Percentiles rank a stretch among this genome's conserved stretches.
Conservation (phyloP, 2,113 vertebrate species). For the Mesitornis unicolor region DNA sequence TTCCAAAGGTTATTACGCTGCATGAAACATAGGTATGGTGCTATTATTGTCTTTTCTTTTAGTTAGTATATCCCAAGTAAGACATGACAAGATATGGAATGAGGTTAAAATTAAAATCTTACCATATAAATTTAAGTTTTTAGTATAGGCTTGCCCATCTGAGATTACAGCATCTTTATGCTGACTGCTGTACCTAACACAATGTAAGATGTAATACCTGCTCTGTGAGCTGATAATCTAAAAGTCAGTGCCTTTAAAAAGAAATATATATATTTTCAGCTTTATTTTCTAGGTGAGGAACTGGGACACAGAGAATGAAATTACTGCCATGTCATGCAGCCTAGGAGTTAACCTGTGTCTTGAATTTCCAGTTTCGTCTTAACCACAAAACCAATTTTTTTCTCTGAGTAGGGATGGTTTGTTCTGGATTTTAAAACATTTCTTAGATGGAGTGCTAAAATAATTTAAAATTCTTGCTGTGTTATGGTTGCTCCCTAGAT, state of each 20-base stretch:
- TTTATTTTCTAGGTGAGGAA: not conserved
- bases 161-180: not conserved
- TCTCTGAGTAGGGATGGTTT: not conserved
- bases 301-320: not conserved
- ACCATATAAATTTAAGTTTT: not conserved
- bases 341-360: slow-evolving; percentile 20
- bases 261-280: slow-evolving; percentile 11
- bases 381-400: slow-evolving; percentile 24
- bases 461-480: not conserved
- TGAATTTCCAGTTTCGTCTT: slow-evolving; percentile 17
- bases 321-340: not conserved
- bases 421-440: not conserved
- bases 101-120: not conserved
- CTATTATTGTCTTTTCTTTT: not conserved
- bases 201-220: not conserved
- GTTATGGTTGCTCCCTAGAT: not conserved
- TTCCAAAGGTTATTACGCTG: not conserved
- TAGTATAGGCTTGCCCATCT: not conserved
- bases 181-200: not conserved
- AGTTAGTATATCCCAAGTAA: not conserved
- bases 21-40: not conserved
- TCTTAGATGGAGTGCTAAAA: not conserved
- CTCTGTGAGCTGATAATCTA: not conserved
- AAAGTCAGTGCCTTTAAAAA: not conserved
- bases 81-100: not conserved